phyloP scores from a whole-genome alignment of 2,888 invertebrate genomes.

The Drosophila atroscutellata region DNA sequence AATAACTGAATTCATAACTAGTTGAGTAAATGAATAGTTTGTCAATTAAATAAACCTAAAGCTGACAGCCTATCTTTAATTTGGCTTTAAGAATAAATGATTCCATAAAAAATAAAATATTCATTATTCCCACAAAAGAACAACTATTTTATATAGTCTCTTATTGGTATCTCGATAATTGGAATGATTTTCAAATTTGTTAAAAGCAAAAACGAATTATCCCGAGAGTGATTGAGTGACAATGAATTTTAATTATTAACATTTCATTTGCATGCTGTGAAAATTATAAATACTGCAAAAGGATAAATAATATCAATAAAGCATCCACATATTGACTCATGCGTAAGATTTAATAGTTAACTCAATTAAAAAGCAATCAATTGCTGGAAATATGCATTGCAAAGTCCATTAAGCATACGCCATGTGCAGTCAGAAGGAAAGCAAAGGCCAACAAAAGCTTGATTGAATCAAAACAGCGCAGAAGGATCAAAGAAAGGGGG shows the following conservation, averaged over 20 bases:
- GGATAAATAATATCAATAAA: slow-evolving; percentile 15
- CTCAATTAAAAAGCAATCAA: slow-evolving; percentile 41
- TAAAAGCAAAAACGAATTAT: not conserved
- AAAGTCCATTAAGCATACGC: slow-evolving; percentile 47
- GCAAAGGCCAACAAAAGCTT: slow-evolving; percentile 33
- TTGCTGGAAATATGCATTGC: slow-evolving; percentile 8
- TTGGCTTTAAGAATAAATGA: not conserved
- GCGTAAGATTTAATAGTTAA: slow-evolving; percentile 30
- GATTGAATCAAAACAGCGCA: slow-evolving; percentile 30
- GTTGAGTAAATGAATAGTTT: not conserved
- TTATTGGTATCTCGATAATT: not conserved
- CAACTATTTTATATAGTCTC: not conserved
- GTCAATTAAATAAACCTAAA: not conserved
- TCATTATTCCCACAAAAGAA: not conserved
- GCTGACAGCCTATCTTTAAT: not conserved
- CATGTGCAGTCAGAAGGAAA: slow-evolving; percentile 31
- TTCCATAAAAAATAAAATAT: not conserved
- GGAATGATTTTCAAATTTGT: not conserved
- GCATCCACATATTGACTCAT: slow-evolving; percentile 14
- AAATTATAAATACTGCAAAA: slow-evolving; percentile 12
- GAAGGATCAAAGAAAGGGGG: not conserved
- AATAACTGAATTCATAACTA: not conserved
- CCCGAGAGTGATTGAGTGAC: slow-evolving; percentile 47
- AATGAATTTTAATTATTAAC: slow-evolving; percentile 31
- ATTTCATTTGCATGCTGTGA: slow-evolving; percentile 33